Conservation (phyloP, 2,797 vertebrate species). For the Threskiornis aethiopicus region DNA sequence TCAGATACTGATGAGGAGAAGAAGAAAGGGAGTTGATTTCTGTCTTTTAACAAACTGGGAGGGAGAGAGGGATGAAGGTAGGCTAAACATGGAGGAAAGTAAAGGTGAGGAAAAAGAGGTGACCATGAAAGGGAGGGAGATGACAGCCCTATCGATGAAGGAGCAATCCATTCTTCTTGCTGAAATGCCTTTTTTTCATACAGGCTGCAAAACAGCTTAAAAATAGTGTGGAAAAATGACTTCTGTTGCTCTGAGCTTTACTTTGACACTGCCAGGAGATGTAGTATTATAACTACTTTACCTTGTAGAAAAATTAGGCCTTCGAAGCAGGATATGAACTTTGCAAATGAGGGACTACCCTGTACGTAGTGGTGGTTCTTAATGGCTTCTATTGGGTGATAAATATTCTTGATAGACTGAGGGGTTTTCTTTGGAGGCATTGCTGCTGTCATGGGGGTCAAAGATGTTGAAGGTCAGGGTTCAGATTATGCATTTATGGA, state of each 20-base stretch:
- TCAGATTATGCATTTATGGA: not conserved
- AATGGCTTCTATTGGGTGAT: not conserved
- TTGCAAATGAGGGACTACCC: not conserved
- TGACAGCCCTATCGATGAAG: rapidly evolving
- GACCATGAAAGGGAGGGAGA: not conserved
- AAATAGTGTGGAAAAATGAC: not conserved
- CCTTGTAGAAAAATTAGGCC: not conserved
- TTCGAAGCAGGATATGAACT: not conserved
- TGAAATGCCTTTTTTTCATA: not conserved
- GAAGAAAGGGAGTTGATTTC: not conserved
- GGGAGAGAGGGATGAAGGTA: not conserved
- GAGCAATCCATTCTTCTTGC: not conserved
- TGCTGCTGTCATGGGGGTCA: not conserved
- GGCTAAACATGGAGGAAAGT: not conserved
- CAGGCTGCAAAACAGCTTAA: not conserved
- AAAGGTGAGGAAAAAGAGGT: not conserved
- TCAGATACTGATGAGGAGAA: not conserved
- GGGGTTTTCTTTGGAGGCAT: not conserved
- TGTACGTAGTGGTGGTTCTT: not conserved
- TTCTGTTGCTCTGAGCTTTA: not conserved
- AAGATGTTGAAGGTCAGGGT: not conserved
- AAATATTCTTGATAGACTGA: not conserved
- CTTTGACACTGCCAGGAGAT: not conserved
- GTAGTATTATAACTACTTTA: not conserved
- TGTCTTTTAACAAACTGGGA: not conserved